phyloP scores from a whole-genome alignment of 2,888 invertebrate genomes.

The Pseudolycoriella hygida region DNA sequence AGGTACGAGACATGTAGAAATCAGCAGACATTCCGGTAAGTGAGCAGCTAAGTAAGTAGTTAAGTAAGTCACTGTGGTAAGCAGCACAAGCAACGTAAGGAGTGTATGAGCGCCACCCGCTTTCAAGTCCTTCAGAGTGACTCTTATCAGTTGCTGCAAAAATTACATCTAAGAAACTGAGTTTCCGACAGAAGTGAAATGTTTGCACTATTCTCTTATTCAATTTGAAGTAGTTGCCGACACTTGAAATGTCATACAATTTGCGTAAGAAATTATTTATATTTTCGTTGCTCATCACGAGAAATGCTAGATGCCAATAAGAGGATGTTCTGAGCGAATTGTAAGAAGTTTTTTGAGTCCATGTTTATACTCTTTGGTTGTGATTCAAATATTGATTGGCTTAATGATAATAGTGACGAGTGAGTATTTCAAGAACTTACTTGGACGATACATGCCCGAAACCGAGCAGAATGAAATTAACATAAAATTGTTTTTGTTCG shows the following conservation, averaged over 20 bases:
- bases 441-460: conserved; percentile 8
- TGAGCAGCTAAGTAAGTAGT: too few species aligned
- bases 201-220: too few species aligned
- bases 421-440: conserved; percentile 6
- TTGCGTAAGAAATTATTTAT: neutral
- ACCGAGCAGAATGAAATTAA: conserved; percentile 8
- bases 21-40: too few species aligned
- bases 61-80: too few species aligned
- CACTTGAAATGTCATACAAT: neutral
- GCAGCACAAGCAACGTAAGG: too few species aligned
- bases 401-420: conserved; percentile 2
- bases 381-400: conserved; percentile 8
- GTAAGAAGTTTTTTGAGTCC: neutral
- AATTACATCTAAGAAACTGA: too few species aligned
- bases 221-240: too few species aligned
- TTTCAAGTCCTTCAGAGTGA: too few species aligned
- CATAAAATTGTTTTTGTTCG: conserved; percentile 7
- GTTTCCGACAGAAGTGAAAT: too few species aligned
- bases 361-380: neutral
- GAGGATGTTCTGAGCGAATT: neutral
- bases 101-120: too few species aligned
- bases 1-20: too few species aligned
- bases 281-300: neutral
- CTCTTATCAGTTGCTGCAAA: too few species aligned
- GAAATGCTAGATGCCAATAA: conserved; percentile 1